phyloP scores from a whole-genome alignment of 2,888 invertebrate genomes.

The Tachina lurida region DNA sequence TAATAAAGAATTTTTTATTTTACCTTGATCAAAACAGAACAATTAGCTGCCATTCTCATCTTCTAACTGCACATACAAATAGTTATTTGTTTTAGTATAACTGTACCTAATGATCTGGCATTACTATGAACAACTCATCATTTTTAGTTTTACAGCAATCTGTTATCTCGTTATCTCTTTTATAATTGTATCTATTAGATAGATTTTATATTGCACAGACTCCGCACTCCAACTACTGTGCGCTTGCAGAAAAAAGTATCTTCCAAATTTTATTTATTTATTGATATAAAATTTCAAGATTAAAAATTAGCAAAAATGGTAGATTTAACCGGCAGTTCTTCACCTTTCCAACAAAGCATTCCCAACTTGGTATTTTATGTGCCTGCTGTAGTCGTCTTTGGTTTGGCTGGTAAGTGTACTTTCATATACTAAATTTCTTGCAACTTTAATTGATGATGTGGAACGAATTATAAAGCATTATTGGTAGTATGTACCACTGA shows the following conservation, averaged over 20 bases:
- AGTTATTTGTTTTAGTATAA: not conserved
- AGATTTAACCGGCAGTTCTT: conserved; percentile 90
- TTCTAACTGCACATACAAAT: too few species aligned
- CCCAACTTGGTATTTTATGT: conserved; percentile 93
- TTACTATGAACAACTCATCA: not conserved
- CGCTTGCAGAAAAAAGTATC: not conserved
- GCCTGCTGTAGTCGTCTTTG: conserved; percentile 91
- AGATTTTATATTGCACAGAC: conserved; percentile 49
- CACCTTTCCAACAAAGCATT: conserved; percentile 93
- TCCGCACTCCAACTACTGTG: conserved; percentile 28
- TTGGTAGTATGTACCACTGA: conserved; percentile 25
- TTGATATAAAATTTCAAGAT: not conserved
- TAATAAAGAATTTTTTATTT: too few species aligned
- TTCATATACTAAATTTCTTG: not conserved
- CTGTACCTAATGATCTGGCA: conserved; percentile 2
- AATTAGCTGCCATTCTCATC: too few species aligned
- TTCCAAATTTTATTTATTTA: conserved; percentile 8
- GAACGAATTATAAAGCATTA: conserved; percentile 61
- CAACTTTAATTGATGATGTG: conserved; percentile 60
- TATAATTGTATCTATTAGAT: conserved; percentile 18
- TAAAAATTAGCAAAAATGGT: conserved; percentile 86
- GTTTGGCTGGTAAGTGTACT: conserved; percentile 87
- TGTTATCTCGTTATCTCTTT: conserved; percentile 10
- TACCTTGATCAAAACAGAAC: too few species aligned
- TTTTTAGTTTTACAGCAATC: not conserved